A percentile compares a stretch with the other conserved stretches of the same genome.
Conservation (phyloP, 2,888 invertebrate species). For the Conchocele bisecta region DNA sequence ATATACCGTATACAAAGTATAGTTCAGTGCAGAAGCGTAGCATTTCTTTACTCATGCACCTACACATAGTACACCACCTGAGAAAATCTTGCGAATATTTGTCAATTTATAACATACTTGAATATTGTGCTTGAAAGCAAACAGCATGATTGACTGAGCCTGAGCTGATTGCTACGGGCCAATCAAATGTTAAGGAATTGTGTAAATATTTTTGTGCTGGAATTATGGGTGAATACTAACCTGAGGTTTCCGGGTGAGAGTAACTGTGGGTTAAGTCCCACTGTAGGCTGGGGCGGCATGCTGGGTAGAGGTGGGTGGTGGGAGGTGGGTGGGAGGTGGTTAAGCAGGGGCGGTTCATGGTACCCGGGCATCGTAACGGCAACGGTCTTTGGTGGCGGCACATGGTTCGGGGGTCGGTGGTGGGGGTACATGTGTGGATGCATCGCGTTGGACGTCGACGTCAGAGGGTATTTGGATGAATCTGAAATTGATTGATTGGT, state of each 20-base stretch:
- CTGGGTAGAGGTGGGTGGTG: constrained; percentile 58
- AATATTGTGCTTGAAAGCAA: too few species aligned
- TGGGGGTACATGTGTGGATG: constrained; percentile 68
- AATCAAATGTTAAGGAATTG: too few species aligned
- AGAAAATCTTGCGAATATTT: too few species aligned
- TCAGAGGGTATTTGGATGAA: constrained; percentile 40
- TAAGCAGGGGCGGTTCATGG: constrained; percentile 75
- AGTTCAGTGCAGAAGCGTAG: too few species aligned
- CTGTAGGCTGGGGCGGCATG: constrained; percentile 62
- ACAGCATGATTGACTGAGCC: too few species aligned
- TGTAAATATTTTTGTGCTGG: too few species aligned
- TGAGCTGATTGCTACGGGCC: too few species aligned
- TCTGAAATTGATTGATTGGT: too few species aligned
- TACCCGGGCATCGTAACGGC: constrained; percentile 56
- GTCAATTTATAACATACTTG: too few species aligned
- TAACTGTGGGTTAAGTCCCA: constrained; percentile 70
- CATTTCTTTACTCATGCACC: too few species aligned
- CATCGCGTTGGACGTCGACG: constrained; percentile 57
- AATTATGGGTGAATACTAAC: constrained; percentile 60
- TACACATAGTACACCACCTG: too few species aligned
- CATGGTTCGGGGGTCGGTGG: constrained; percentile 63
- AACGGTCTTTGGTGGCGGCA: constrained; percentile 44
- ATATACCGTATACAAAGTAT: too few species aligned
- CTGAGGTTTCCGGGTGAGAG: constrained; percentile 70
- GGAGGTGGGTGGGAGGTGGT: constrained; percentile 65